Evolutionary conservation across 1,140 invertebrate genomes (phyloP).

Genomic region (Hypothenemus hampei): DNA sequence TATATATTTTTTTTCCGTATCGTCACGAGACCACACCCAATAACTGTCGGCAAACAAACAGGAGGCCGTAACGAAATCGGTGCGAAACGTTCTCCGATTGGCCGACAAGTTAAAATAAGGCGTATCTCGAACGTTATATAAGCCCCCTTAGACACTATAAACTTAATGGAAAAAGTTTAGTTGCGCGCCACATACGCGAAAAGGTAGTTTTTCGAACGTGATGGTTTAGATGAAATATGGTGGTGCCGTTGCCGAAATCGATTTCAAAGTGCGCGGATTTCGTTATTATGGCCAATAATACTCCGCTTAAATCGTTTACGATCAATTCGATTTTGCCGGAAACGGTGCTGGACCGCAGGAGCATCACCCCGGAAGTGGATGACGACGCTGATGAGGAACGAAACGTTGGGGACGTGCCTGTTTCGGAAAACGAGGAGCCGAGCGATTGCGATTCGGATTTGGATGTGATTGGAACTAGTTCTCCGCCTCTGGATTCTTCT

Average conservation of each 20-base stretch:
- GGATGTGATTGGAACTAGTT: constrained; percentile 56
- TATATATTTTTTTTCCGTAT: constrained; percentile 19
- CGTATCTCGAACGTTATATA: constrained; percentile 32
- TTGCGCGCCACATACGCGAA: constrained; percentile 26
- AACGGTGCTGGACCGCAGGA: constrained; percentile 50
- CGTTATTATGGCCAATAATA: constrained; percentile 46
- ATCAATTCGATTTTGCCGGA: constrained; percentile 68
- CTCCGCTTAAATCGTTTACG: constrained; percentile 65
- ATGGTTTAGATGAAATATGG: constrained; percentile 35
- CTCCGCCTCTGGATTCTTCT: constrained; percentile 64
- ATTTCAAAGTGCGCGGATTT: constrained; percentile 1
- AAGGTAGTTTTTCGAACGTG: constrained; percentile 16
- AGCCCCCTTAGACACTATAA: constrained; percentile 28
- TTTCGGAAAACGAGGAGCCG: too few relatives aligned
- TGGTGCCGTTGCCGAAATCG: constrained; percentile 22
- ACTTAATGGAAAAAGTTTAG: constrained; percentile 28
- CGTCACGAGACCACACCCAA: constrained; percentile 30
- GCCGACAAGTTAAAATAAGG: constrained; percentile 22
- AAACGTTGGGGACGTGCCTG: constrained; percentile 17
- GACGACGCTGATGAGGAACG: constrained; percentile 23
- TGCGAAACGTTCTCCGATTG: constrained; percentile 24
- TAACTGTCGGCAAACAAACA: constrained; percentile 29
- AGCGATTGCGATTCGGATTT: constrained; percentile 72
- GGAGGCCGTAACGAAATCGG: constrained; percentile 24
- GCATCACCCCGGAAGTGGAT: constrained; percentile 42